Conservation (phyloP, 2,888 invertebrate species). For the Andrena chrysosceles region DNA sequence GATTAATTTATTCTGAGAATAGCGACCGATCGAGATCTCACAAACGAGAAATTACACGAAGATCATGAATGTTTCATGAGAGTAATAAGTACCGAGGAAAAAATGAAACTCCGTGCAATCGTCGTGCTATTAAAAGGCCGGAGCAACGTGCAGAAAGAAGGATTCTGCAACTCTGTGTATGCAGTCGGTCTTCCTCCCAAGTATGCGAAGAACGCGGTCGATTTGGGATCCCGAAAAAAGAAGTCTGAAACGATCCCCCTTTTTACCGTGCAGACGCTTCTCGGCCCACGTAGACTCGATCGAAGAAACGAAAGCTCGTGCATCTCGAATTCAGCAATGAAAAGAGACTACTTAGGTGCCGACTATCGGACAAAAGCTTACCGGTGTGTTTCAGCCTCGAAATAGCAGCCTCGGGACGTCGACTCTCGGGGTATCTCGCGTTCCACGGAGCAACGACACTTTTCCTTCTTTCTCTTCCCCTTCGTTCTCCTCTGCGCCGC, state of each 20-base stretch:
- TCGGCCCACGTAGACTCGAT: background rate
- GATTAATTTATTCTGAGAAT: background rate
- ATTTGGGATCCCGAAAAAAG: slow-evolving; percentile 33
- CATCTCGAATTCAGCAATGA: slow-evolving; percentile 28
- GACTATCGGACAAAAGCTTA: slow-evolving; percentile 64
- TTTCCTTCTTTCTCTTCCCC: slow-evolving; percentile 54
- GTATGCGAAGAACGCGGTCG: slow-evolving; percentile 28
- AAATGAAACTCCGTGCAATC: background rate
- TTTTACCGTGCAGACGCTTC: slow-evolving; percentile 1
- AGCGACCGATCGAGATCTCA: too few species aligned
- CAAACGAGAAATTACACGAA: too few species aligned
- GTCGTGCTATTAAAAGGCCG: background rate
- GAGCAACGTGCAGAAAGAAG: background rate
- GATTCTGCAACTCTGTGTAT: background rate
- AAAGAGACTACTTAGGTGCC: slow-evolving; percentile 24
- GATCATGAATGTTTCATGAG: background rate
- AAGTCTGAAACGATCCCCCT: background rate
- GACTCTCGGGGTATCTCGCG: slow-evolving; percentile 63
- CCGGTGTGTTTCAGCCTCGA: slow-evolving; percentile 75
- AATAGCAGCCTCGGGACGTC: slow-evolving; percentile 76
- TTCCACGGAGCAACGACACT: slow-evolving; percentile 62
- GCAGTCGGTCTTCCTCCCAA: too few species aligned
- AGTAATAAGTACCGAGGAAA: background rate
- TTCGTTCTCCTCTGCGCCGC: slow-evolving; percentile 22
- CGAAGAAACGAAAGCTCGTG: slow-evolving; percentile 28